Conservation (phyloP, 2,113 vertebrate genomes). For the Myotis davidii region DNA sequence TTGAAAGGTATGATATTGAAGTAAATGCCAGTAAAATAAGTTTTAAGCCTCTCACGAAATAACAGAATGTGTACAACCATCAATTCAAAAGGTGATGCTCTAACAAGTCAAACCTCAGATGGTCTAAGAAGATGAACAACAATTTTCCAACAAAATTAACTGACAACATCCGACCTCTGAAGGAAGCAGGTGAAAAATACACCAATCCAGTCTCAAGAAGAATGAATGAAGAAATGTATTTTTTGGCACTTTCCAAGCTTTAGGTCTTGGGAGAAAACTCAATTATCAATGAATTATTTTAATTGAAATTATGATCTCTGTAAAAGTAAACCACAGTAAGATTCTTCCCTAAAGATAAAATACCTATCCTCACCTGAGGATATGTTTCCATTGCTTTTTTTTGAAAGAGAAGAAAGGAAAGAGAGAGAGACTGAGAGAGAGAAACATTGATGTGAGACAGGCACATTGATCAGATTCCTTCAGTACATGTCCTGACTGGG, state of each 20-base stretch:
- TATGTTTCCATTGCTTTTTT: too few relatives aligned
- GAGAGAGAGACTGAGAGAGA: too few relatives aligned
- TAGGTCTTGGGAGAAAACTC: neutral
- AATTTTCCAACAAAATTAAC: slow-evolving; percentile 13
- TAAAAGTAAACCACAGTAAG: neutral
- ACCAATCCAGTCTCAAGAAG: neutral
- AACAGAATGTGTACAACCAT: neutral
- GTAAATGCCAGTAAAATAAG: neutral
- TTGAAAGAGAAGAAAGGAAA: too few relatives aligned
- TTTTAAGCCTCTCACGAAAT: neutral
- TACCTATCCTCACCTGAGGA: neutral
- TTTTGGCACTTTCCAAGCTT: neutral
- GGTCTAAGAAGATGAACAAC: neutral
- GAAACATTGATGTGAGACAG: too few relatives aligned
- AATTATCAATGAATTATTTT: neutral
- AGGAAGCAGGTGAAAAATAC: neutral
- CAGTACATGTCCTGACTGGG: too few relatives aligned
- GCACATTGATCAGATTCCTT: too few relatives aligned
- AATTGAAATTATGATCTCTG: neutral
- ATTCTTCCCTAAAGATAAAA: neutral
- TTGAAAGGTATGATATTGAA: neutral
- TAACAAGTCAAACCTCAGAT: neutral
- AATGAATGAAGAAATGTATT: neutral
- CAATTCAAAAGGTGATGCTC: neutral
- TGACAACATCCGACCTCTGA: neutral